Base-by-base conservation (phyloP, 2,797 vertebrate genomes). In the Lates japonicus region DNA sequence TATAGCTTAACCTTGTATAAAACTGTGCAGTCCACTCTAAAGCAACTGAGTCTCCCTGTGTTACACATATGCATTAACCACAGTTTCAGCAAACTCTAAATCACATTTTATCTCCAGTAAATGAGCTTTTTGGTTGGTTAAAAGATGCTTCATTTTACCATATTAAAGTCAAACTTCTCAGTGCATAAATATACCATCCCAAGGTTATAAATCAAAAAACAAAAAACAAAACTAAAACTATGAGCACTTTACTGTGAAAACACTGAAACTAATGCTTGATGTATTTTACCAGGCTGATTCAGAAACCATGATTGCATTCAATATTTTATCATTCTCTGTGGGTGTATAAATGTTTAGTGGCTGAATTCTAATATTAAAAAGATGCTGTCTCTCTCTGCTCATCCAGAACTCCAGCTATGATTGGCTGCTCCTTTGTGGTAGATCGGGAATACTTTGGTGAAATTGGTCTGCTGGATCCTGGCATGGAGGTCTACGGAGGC, bases 401-500 rank as follows among this genome's bases (percentile, higher is more conserved):
- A 12, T 63, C 42, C 92, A 99, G 98, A 93, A 99, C 98, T 44
- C 98, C 98, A 0, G 98, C 98, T 35, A 99, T 99, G 98, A 99
- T 99, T 0, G 98, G 98, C 84, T 99, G 98, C 91, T 99, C 98
- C 0, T 99, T 99, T 46, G 97, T 99, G 89, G 98, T 99, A 71
- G 97, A 99, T 90, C 92, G 98, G 60, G 96, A 97, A 76, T 99
- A 99, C 90, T 99, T 99, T 41, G 96, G 97, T 4, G 97, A 99
- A 79, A 99, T 99, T 0, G 98, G 98, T 39, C 94, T 99, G 71
- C 95, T 99, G 67, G 98, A 99, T 90, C 97, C 98, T 0, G 98
- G 98, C 55, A 99, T 99, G 98, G 98, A 99, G 88, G 98, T 99
- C 69, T 99, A 99, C 0, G 98, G 98, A 2, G 98, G 97, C 6